phyloP scores from a whole-genome alignment of 1,140 invertebrate species.

The Drosophila baimaii region DNA sequence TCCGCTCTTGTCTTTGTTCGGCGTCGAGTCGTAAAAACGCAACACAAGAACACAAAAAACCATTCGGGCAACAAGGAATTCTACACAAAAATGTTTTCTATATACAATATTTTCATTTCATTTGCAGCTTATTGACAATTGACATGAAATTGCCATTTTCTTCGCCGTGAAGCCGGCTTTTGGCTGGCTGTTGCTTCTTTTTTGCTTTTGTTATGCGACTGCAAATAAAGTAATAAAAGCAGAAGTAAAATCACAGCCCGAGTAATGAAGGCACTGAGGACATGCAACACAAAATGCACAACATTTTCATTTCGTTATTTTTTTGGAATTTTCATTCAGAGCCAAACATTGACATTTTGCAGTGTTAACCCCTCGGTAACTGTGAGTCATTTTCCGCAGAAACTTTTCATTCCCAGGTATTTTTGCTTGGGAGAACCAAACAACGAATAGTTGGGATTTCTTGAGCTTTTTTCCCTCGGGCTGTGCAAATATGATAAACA shows the following conservation, averaged over 20 bases:
- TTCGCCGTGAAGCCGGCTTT: constrained; percentile 23
- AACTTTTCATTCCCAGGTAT: constrained; percentile 31
- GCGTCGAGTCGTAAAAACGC: constrained; percentile 61
- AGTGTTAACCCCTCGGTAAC: constrained; percentile 2
- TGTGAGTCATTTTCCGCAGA: constrained; percentile 43
- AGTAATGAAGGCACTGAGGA: constrained; percentile 34
- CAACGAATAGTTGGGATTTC: constrained; percentile 37
- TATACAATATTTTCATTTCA: constrained; percentile 84
- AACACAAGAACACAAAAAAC: constrained; percentile 35
- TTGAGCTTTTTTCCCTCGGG: background rate
- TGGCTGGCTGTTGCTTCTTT: constrained; percentile 52
- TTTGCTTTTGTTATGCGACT: constrained; percentile 75
- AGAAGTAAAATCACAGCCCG: constrained; percentile 26
- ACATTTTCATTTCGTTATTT: constrained; percentile 35
- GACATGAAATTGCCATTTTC: constrained; percentile 75
- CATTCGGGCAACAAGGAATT: constrained; percentile 40
- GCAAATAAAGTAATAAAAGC: constrained; percentile 79
- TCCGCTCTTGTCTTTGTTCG: constrained; percentile 27
- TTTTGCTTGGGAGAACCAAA: constrained; percentile 24
- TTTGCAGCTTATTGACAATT: constrained; percentile 84
- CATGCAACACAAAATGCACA: constrained; percentile 55
- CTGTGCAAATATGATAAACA: constrained; percentile 36
- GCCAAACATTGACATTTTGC: constrained; percentile 54
- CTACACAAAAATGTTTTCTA: constrained; percentile 65
- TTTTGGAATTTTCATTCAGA: constrained; percentile 28